Conservation (phyloP, 2,797 vertebrate genomes). For the Spea hammondii region DNA sequence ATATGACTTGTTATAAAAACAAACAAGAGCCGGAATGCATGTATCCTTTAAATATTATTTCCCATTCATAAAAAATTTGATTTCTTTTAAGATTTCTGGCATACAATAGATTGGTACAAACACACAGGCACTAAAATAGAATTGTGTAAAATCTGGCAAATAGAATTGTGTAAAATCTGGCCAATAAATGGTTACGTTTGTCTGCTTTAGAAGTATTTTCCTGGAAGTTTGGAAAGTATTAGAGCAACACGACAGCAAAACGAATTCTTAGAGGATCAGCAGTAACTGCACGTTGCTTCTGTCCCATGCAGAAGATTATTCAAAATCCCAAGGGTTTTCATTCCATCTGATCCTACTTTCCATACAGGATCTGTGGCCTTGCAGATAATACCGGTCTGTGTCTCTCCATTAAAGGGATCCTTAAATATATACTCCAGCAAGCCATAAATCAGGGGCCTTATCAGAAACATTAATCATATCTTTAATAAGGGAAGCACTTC, state of each 20-base stretch:
- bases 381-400: constrained; percentile 86
- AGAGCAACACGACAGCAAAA: neutral
- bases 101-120: too few relatives aligned
- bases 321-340: constrained; percentile 71
- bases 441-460: constrained; percentile 72
- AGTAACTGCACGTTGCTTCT: constrained; percentile 56
- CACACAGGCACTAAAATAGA: too few relatives aligned
- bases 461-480: constrained; percentile 71
- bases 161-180: neutral
- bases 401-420: constrained; percentile 68
- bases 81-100: too few relatives aligned
- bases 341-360: constrained; percentile 87
- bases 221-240: constrained; percentile 10
- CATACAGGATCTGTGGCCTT: constrained; percentile 87
- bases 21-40: too few relatives aligned
- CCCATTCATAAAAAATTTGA: too few relatives aligned
- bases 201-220: neutral
- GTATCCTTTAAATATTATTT: too few relatives aligned
- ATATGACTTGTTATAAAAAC: too few relatives aligned
- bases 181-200: neutral
- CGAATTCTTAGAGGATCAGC: constrained; percentile 21
- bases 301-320: constrained; percentile 73
- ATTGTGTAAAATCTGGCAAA: too few relatives aligned
- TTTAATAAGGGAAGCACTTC: constrained; percentile 73
- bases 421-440: constrained; percentile 70